Evolutionary conservation across 2,888 invertebrate genomes (phyloP).

Genomic region (Gisinianus flammeolus): DNA sequence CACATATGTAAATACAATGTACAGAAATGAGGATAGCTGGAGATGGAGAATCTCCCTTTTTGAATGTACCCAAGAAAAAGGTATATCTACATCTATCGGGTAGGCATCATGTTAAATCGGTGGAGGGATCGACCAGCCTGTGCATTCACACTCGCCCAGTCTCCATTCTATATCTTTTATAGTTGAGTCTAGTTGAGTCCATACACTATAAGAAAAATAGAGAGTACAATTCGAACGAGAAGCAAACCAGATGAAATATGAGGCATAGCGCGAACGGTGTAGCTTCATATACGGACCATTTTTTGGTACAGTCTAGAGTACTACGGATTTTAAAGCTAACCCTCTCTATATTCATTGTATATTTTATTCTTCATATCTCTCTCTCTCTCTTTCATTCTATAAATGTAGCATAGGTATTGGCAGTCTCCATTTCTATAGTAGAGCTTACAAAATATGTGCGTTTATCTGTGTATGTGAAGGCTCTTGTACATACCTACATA

Average conservation of each 20-base stretch:
- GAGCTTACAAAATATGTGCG: not conserved
- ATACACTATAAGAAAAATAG: not conserved
- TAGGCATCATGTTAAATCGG: no score
- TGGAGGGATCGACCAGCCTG: no score
- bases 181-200: not conserved
- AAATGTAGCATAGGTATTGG: not conserved
- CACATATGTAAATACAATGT: not conserved
- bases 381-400: not conserved
- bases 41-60: not conserved
- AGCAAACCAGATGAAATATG: slow-evolving; percentile 24
- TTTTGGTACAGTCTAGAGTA: no score
- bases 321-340: no score
- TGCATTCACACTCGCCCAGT: not conserved
- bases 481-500: not conserved
- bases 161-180: not conserved
- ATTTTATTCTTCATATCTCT: no score
- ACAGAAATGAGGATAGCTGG: not conserved
- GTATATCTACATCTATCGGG: no score
- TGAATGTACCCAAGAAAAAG: not conserved
- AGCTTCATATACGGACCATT: no score
- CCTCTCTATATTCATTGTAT: no score
- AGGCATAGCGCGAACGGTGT: slow-evolving; percentile 2
- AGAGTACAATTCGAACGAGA: not conserved
- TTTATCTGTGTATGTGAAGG: not conserved
- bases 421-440: not conserved